Percentiles rank a stretch among this genome's conserved stretches.
Conservation (phyloP, 2,113 vertebrate genomes). For the Ivindomyrus marchei region DNA sequence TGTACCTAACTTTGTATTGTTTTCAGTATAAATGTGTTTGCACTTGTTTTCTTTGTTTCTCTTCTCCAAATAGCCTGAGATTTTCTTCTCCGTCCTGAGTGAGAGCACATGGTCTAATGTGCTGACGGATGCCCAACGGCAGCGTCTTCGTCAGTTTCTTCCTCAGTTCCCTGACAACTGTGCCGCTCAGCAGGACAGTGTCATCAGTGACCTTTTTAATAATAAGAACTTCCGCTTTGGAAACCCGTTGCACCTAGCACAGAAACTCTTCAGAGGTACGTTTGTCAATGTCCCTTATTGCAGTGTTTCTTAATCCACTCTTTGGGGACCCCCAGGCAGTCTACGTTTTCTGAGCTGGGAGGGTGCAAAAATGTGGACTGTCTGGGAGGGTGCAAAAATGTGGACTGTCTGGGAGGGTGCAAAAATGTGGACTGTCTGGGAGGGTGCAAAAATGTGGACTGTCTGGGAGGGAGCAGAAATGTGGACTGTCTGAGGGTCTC, state of each 20-base stretch:
- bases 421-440: neutral
- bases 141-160: constrained; percentile 84
- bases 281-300: neutral
- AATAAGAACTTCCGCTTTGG: constrained; percentile 85
- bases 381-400: neutral
- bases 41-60: constrained; percentile 52
- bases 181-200: constrained; percentile 65
- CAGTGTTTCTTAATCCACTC: neutral
- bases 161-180: constrained; percentile 77
- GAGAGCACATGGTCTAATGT: constrained; percentile 84
- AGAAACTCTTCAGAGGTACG: constrained; percentile 87
- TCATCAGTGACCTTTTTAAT: constrained; percentile 71
- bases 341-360: neutral
- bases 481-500: neutral
- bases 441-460: neutral
- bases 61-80: constrained; percentile 70
- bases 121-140: constrained; percentile 74
- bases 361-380: neutral
- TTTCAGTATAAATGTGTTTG: constrained; percentile 24
- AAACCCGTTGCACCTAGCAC: constrained; percentile 86
- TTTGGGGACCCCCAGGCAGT: neutral
- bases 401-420: neutral
- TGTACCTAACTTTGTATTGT: neutral
- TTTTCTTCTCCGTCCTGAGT: constrained; percentile 92
- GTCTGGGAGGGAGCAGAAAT: neutral